A percentile compares a stretch with the other conserved stretches of the same genome.
Conservation (phyloP, 2,888 invertebrate species). For the Augiades crinisus region DNA sequence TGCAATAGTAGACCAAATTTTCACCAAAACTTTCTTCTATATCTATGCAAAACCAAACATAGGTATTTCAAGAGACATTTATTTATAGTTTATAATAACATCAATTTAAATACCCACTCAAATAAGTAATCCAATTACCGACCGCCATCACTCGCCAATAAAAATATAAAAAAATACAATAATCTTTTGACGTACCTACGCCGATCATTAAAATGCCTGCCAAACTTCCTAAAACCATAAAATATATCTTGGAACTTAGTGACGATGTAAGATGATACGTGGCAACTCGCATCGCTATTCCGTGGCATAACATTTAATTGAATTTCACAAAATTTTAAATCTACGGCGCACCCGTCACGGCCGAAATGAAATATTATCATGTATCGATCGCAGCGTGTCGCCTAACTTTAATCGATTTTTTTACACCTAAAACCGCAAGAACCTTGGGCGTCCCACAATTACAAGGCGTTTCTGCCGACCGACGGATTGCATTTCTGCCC, state of each 20-base stretch:
- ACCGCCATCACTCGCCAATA: background rate
- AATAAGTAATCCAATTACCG: conserved; percentile 16
- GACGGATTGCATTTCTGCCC: conserved; percentile 53
- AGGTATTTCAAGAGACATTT: background rate
- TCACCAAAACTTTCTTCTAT: no score
- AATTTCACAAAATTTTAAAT: conserved; percentile 74
- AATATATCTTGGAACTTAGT: conserved; percentile 47
- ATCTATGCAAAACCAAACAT: no score
- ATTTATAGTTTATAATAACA: no score
- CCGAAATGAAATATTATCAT: conserved; percentile 75
- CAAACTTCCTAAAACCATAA: conserved; percentile 46
- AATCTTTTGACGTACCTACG: conserved; percentile 42
- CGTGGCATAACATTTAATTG: conserved; percentile 71
- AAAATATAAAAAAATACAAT: conserved; percentile 12
- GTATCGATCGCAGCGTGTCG: conserved; percentile 79
- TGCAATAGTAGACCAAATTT: no score
- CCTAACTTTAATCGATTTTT: conserved; percentile 78
- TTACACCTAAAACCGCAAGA: conserved; percentile 79
- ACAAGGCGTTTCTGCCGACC: conserved; percentile 74
- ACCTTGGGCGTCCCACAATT: conserved; percentile 71
- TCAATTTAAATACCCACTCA: background rate
- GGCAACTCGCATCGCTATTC: conserved; percentile 61
- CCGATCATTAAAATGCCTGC: conserved; percentile 42
- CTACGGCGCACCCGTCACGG: conserved; percentile 63
- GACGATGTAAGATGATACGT: conserved; percentile 66